Evolutionary conservation across 2,797 vertebrate species (phyloP).

Genomic region (Chromis chromis): DNA sequence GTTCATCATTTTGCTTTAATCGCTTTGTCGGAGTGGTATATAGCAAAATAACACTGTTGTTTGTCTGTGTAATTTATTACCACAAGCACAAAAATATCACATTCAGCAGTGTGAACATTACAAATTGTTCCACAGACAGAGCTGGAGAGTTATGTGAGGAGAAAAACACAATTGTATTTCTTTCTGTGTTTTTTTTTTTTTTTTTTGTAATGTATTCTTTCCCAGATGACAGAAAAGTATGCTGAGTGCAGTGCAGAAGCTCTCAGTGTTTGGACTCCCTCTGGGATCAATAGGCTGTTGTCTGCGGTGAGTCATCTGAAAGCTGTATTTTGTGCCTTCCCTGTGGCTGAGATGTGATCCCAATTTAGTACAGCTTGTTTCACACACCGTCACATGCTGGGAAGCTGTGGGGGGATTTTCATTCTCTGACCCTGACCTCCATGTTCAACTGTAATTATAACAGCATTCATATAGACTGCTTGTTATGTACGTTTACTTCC

Average conservation of each 20-base stretch:
- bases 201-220: neutral
- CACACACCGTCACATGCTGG: constrained; percentile 65
- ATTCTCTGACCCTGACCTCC: constrained; percentile 14
- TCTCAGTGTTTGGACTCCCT: constrained; percentile 17
- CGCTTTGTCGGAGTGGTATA: neutral
- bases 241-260: neutral
- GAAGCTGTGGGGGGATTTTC: constrained; percentile 20
- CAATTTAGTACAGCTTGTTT: constrained; percentile 54
- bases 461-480: neutral
- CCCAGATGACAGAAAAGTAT: neutral
- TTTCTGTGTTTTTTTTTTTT: neutral
- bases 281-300: constrained; percentile 51
- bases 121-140: neutral
- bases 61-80: neutral
- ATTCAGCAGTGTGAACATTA: neutral
- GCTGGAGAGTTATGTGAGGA: neutral
- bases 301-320: constrained; percentile 69
- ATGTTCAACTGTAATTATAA: neutral
- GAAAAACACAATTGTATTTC: neutral
- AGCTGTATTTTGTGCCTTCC: constrained; percentile 37
- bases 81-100: neutral
- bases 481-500: neutral
- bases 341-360: constrained; percentile 59
- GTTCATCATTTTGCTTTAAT: neutral
- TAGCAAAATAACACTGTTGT: neutral